Evolutionary conservation across 2,113 vertebrate species (phyloP).

Genomic region (Petrocephalus zakoni): DNA sequence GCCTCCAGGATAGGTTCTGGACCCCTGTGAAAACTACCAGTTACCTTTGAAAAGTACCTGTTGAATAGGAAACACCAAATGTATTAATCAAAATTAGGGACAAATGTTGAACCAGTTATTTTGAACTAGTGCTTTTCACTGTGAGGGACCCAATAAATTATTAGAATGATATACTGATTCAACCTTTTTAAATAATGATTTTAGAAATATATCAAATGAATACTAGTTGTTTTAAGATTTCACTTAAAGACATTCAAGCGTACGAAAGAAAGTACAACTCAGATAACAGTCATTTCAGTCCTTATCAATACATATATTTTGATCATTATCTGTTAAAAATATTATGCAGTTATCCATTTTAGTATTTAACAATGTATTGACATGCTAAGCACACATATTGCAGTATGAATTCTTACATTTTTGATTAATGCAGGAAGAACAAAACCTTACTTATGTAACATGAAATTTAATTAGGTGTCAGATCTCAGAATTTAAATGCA

Average conservation of each 20-base stretch:
- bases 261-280: not conserved
- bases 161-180: not conserved
- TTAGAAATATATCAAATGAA: not conserved
- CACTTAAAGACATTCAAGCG: not conserved
- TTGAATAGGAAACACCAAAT: not conserved
- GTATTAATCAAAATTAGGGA: not conserved
- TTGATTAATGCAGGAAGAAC: not conserved
- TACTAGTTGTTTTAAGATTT: not conserved
- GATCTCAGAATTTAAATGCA: not conserved
- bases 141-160: not conserved
- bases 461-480: not conserved
- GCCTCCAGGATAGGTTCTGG: not conserved
- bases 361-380: not conserved
- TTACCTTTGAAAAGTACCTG: not conserved
- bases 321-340: not conserved
- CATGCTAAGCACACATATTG: not conserved
- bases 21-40: not conserved
- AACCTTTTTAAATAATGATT: not conserved
- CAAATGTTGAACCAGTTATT: not conserved
- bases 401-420: not conserved
- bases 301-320: not conserved
- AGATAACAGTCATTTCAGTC: not conserved
- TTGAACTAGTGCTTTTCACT: not conserved
- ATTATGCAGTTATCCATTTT: not conserved
- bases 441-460: not conserved